A percentile compares a stretch with the other conserved stretches of the same genome.
Evolutionary conservation across 2,888 invertebrate genomes (phyloP).

Genomic region (Epicampocera succincta): DNA sequence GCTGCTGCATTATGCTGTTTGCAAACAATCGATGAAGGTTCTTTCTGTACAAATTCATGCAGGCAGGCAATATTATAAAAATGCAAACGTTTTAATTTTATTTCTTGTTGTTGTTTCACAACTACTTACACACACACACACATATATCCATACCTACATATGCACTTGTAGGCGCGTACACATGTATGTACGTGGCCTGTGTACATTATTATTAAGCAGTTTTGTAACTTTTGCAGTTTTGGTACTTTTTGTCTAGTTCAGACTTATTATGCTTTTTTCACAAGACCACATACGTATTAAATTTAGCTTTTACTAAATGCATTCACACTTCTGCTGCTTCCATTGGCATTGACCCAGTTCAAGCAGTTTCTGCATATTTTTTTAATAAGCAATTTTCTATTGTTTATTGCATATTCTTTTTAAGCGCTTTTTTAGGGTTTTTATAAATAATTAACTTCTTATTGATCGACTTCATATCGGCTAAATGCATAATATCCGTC

Average conservation of each 20-base stretch:
- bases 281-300: conserved; percentile 1
- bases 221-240: conserved; percentile 16
- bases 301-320: conserved; percentile 11
- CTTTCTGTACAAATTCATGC: neutral
- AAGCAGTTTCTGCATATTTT: conserved; percentile 28
- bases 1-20: neutral
- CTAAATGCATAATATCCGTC: neutral
- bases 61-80: too few relatives aligned
- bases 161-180: too few relatives aligned
- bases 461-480: conserved; percentile 2
- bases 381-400: conserved; percentile 24
- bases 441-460: conserved; percentile 32
- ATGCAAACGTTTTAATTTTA: conserved; percentile 40
- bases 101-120: conserved; percentile 15
- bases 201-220: neutral
- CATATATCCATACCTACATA: too few relatives aligned
- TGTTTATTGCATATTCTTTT: neutral
- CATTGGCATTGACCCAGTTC: conserved; percentile 68
- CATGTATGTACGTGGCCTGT: too few relatives aligned
- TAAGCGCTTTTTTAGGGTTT: conserved; percentile 10
- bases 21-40: conserved; percentile 39
- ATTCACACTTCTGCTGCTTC: conserved; percentile 39
- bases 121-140: neutral
- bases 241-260: conserved; percentile 35
- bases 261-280: conserved; percentile 18